phyloP scores from a whole-genome alignment of 2,113 vertebrate genomes.

The Rhea americana region DNA sequence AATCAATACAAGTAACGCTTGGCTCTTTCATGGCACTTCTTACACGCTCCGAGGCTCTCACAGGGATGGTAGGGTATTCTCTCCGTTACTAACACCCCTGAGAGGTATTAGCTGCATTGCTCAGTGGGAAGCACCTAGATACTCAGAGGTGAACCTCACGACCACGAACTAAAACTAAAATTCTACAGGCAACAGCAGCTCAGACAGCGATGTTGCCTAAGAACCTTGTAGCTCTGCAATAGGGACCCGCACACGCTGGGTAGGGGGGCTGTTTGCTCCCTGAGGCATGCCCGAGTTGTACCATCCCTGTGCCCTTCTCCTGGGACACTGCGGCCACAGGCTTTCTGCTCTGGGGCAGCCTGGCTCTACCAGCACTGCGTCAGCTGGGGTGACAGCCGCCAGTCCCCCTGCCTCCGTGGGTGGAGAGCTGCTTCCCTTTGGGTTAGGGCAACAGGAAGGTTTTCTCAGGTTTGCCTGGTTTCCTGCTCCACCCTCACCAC shows the following conservation, averaged over 20 bases:
- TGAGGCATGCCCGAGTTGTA: fast-evolving
- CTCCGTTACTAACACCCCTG: background rate
- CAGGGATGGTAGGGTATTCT: too few relatives aligned
- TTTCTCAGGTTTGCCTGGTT: background rate
- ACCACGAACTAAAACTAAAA: fast-evolving
- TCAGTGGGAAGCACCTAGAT: background rate
- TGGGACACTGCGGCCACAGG: fast-evolving
- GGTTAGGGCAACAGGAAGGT: background rate
- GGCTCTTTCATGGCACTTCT: background rate
- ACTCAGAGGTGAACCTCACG: background rate
- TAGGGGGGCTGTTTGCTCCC: fast-evolving
- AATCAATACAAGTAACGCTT: fast-evolving
- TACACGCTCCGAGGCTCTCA: background rate
- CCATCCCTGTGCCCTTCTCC: background rate
- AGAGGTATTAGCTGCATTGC: background rate
- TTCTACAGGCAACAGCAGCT: background rate
- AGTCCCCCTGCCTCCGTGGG: background rate
- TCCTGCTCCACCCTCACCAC: background rate
- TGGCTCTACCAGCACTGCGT: fast-evolving
- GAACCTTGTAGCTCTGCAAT: background rate
- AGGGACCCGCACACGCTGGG: fast-evolving
- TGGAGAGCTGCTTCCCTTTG: background rate
- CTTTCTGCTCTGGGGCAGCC: too few relatives aligned
- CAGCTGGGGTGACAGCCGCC: fast-evolving
- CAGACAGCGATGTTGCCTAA: background rate